A percentile compares a stretch with the other conserved stretches of the same genome.
phyloP scores from a whole-genome alignment of 92 coral and sea anemone species.

The Parazoanthus swiftii region DNA sequence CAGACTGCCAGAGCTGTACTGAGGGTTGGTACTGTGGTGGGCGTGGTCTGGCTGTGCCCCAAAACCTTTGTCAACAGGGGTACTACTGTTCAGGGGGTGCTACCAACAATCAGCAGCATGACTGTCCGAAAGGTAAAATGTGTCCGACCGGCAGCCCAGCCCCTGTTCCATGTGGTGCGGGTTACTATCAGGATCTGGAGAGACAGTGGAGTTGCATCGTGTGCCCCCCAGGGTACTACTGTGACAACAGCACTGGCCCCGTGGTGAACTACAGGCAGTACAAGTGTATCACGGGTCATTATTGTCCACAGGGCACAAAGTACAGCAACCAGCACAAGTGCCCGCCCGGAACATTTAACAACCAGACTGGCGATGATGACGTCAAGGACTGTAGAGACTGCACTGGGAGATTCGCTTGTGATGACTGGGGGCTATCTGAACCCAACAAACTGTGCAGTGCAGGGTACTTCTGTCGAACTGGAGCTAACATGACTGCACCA shows the following conservation, averaged over 20 bases:
- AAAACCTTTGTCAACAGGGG: conserved; percentile 71
- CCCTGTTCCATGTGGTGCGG: conserved; percentile 87
- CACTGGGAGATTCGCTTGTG: conserved; percentile 87
- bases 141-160: conserved; percentile 78
- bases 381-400: conserved; percentile 72
- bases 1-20: conserved; percentile 91
- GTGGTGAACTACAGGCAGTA: conserved; percentile 64
- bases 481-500: conserved; percentile 91
- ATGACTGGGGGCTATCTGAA: conserved; percentile 80
- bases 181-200: conserved; percentile 75
- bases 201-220: conserved; percentile 64
- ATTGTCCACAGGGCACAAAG: conserved; percentile 81
- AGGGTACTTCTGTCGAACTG: conserved; percentile 91
- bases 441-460: conserved; percentile 82
- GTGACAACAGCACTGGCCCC: conserved; percentile 85
- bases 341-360: conserved; percentile 94
- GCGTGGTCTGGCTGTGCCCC: conserved; percentile 82
- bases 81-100: conserved; percentile 93
- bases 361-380: conserved; percentile 70
- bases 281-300: conserved; percentile 84
- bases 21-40: conserved; percentile 95
- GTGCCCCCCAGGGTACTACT: conserved; percentile 83
- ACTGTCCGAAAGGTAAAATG: conserved; percentile 78
- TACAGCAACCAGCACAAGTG: conserved; percentile 85
- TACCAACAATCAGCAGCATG: conserved; percentile 56